These are phyloP conservation scores for Apostichopus leukothele DNA, from an alignment of 53 echinoderm and acorn worm species.

Conservation along the genomic window DNA sequence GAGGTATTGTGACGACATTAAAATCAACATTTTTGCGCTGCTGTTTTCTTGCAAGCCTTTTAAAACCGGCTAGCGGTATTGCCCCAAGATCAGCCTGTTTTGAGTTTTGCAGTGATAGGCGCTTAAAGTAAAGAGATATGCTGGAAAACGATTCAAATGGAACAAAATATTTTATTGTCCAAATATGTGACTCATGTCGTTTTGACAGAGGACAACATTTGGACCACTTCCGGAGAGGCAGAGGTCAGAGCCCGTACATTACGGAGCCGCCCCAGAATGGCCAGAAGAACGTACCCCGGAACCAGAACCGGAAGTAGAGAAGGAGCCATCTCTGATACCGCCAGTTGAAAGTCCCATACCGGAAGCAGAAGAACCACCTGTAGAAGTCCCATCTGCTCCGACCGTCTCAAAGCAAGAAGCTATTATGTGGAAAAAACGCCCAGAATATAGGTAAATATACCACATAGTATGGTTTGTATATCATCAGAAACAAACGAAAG, in stretches of 20 bases:
- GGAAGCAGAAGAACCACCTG: conserved; percentile 35
- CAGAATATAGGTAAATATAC: conserved; percentile 1
- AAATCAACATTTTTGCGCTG: no score
- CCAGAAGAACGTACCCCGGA: conserved; percentile 2
- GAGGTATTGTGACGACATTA: no score
- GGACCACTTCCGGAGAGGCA: conserved; percentile 48
- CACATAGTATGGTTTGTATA: not conserved
- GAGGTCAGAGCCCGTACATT: conserved; percentile 8
- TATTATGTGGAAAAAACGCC: conserved; percentile 67
- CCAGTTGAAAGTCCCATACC: conserved; percentile 45
- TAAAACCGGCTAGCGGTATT: no score
- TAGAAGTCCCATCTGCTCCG: conserved; percentile 33
- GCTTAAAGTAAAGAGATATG: no score
- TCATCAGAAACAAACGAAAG: no score
- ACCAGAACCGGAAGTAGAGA: conserved; percentile 33
- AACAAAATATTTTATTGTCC: no score
- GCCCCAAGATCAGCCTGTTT: no score
- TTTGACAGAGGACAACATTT: conserved; percentile 29
- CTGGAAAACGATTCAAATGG: no score
- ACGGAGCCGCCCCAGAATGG: conserved; percentile 34
- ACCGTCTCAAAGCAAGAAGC: conserved; percentile 51
- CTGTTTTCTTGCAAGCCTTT: no score
- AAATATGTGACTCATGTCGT: no score
- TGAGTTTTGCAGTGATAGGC: no score
- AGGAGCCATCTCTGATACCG: conserved; percentile 15